Conservation (phyloP, 2,113 vertebrate genomes). For the Ictalurus furcatus region DNA sequence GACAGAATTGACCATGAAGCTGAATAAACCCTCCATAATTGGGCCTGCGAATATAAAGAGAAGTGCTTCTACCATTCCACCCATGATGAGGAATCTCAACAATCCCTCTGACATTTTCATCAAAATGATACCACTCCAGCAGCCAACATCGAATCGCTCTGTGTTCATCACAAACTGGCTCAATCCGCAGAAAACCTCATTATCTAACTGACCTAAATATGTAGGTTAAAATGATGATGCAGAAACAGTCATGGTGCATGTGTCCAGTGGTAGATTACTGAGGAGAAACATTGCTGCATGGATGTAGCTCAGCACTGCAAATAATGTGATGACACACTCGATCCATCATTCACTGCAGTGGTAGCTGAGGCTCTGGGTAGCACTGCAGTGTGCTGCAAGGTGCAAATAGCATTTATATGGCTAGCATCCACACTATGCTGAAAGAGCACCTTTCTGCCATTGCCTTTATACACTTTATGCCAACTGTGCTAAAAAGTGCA, state of each 20-base stretch:
- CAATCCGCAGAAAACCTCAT: neutral
- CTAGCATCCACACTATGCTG: neutral
- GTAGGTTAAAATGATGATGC: neutral
- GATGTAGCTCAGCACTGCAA: slow-evolving; percentile 11
- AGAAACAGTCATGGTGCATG: neutral
- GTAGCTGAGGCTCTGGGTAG: slow-evolving; percentile 8
- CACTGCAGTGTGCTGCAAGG: slow-evolving; percentile 17
- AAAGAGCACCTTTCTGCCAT: neutral
- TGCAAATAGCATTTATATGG: neutral
- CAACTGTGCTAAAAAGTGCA: neutral
- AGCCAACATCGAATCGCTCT: neutral
- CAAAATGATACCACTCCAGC: neutral
- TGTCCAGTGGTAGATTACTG: neutral
- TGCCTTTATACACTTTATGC: neutral
- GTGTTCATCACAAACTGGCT: neutral
- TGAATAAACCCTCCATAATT: neutral
- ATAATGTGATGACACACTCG: slow-evolving; percentile 1
- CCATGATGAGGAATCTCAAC: neutral
- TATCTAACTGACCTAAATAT: neutral
- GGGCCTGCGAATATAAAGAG: neutral
- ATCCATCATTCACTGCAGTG: slow-evolving; percentile 9
- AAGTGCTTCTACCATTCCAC: neutral
- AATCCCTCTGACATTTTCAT: neutral
- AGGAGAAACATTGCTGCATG: neutral
- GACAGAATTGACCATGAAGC: neutral